Conservation (phyloP, 2,888 invertebrate genomes). For the Linyphia triangularis region DNA sequence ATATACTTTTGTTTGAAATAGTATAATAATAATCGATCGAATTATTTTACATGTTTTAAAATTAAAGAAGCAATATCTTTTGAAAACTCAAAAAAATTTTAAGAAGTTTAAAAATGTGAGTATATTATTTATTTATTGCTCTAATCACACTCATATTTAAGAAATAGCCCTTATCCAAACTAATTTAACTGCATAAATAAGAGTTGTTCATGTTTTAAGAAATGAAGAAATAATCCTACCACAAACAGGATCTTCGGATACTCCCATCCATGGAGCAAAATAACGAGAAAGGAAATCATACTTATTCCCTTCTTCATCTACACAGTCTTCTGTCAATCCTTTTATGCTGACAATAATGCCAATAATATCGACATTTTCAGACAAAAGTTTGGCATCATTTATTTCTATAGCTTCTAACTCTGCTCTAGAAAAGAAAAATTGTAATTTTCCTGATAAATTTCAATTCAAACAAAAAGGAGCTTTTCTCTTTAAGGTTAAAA, state of each 20-base stretch:
- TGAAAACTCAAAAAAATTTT: too few species aligned
- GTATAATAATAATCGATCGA: background rate
- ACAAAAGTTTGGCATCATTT: conserved; percentile 13
- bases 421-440: conserved; percentile 49
- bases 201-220: background rate
- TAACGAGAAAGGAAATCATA: conserved; percentile 81
- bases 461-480: too few species aligned
- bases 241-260: conserved; percentile 81
- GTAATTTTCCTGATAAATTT: too few species aligned
- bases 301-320: conserved; percentile 45
- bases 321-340: conserved; percentile 72
- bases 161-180: too few species aligned
- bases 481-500: too few species aligned
- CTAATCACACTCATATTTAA: too few species aligned
- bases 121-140: too few species aligned
- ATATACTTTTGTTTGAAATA: background rate
- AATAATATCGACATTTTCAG: background rate
- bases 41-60: background rate
- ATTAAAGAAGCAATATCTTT: too few species aligned
- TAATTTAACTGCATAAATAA: background rate
- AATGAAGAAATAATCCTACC: conserved; percentile 76
- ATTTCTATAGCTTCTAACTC: conserved; percentile 23
- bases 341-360: conserved; percentile 79
- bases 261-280: conserved; percentile 82
- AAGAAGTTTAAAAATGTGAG: background rate